Evolutionary conservation across 1,140 invertebrate genomes (phyloP).

Genomic region (Arion vulgaris): DNA sequence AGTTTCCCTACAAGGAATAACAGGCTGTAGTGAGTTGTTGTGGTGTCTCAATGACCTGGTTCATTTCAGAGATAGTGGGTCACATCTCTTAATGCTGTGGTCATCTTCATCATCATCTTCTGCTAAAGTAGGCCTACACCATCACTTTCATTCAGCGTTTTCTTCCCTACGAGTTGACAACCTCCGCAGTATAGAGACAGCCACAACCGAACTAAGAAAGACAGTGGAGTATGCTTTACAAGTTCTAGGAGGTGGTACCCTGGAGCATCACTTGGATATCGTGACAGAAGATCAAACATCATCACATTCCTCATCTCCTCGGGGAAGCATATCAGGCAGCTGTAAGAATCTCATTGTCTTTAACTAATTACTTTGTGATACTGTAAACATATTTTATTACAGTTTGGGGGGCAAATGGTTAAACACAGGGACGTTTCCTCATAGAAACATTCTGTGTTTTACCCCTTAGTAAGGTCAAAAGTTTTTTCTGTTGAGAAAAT

Average conservation of each 20-base stretch:
- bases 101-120: neutral
- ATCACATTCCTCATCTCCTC: constrained; percentile 11
- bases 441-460: too few species aligned
- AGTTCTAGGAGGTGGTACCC: neutral
- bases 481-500: too few species aligned
- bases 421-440: too few species aligned
- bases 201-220: neutral
- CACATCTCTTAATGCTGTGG: neutral
- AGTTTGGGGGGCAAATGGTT: too few species aligned
- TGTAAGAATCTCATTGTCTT: constrained; percentile 12
- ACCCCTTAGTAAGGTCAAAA: too few species aligned
- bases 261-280: constrained; percentile 7
- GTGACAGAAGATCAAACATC: neutral
- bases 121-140: constrained; percentile 21
- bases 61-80: neutral
- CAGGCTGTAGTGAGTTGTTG: neutral
- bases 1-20: neutral
- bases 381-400: too few species aligned
- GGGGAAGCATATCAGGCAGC: constrained; percentile 20
- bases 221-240: constrained; percentile 11
- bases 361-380: too few species aligned
- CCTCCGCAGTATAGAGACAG: neutral
- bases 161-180: neutral
- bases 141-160: constrained; percentile 17
- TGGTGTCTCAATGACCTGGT: constrained; percentile 20